Percentiles rank a stretch among this genome's conserved stretches.
These are phyloP conservation scores for Lacerta viridis DNA, from an alignment of 2,797 vertebrate genomes.

Conservation along the genomic window DNA sequence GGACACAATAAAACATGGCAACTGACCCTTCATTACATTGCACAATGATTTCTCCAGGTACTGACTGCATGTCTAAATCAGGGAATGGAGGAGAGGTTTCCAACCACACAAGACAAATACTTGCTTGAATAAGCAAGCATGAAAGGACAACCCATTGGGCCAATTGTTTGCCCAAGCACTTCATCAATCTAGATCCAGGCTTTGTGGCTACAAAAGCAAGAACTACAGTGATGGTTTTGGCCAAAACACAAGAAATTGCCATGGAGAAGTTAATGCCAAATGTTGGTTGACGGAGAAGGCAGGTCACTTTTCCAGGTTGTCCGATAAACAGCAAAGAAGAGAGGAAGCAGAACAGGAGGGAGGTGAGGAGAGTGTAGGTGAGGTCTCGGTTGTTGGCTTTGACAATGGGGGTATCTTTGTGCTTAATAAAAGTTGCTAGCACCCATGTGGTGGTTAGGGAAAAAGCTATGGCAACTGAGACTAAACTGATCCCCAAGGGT, in stretches of 20 bases:
- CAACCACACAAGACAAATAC: not conserved
- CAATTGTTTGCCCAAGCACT: not conserved
- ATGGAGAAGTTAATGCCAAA: constrained; percentile 5
- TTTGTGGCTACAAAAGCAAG: constrained; percentile 24
- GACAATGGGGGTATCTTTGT: not conserved
- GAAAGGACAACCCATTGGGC: not conserved
- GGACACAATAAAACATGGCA: not conserved
- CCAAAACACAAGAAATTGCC: constrained; percentile 4
- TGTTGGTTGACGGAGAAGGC: not conserved
- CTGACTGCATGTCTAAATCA: not conserved
- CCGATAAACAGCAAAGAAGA: not conserved
- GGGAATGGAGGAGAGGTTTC: not conserved
- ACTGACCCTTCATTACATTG: not conserved
- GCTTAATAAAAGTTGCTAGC: not conserved
- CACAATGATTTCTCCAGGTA: not conserved
- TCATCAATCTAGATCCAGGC: constrained; percentile 1
- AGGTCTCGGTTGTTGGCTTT: constrained; percentile 9
- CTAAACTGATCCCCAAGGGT: not conserved
- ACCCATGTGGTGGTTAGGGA: not conserved
- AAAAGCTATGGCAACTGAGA: not conserved
- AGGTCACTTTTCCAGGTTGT: not conserved
- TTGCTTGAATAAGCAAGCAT: not conserved
- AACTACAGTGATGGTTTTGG: constrained; percentile 19
- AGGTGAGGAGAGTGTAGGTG: not conserved
- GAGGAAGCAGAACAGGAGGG: constrained; percentile 8